These are phyloP conservation scores for Micromussa lordhowensis DNA, from an alignment of 92 coral and sea anemone genomes.

Conservation along the genomic window DNA sequence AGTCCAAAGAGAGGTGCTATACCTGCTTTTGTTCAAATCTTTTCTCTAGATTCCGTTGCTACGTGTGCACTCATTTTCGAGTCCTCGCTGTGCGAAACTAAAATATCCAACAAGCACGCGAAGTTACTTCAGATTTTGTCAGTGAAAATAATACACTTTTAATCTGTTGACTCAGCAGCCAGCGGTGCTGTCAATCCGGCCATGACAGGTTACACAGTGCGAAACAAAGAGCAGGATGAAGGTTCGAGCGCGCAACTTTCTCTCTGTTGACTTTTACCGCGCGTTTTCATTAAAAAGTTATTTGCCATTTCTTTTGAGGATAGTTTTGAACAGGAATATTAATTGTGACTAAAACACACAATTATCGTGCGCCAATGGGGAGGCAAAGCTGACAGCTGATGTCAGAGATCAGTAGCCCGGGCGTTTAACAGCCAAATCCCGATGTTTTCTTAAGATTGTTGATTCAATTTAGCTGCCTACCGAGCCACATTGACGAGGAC, in stretches of 20 bases:
- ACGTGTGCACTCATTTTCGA: neutral
- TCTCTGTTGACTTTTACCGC: slow-evolving; percentile 70
- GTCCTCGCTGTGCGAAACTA: neutral
- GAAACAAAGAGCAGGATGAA: slow-evolving; percentile 60
- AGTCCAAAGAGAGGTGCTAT: neutral
- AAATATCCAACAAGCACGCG: neutral
- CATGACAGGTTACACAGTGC: slow-evolving; percentile 50
- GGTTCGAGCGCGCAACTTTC: slow-evolving; percentile 49
- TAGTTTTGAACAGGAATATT: slow-evolving; percentile 66
- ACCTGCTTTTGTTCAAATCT: neutral
- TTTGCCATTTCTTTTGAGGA: slow-evolving; percentile 45
- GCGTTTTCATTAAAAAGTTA: slow-evolving; percentile 74
- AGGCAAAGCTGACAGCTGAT: neutral
- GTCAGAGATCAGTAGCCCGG: slow-evolving; percentile 31
- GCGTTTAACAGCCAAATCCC: slow-evolving; percentile 48
- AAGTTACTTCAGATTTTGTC: slow-evolving; percentile 12
- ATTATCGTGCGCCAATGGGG: slow-evolving; percentile 63
- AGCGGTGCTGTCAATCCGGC: slow-evolving; percentile 57
- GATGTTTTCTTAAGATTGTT: slow-evolving; percentile 47
- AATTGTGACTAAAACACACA: slow-evolving; percentile 73
- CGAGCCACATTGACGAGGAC: neutral
- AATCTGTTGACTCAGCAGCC: slow-evolving; percentile 64
- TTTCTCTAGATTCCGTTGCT: neutral
- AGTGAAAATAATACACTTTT: slow-evolving; percentile 34
- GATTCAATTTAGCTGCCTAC: slow-evolving; percentile 20